phyloP scores from a whole-genome alignment of 1,140 invertebrate genomes.

The Drosophila littoralis region DNA sequence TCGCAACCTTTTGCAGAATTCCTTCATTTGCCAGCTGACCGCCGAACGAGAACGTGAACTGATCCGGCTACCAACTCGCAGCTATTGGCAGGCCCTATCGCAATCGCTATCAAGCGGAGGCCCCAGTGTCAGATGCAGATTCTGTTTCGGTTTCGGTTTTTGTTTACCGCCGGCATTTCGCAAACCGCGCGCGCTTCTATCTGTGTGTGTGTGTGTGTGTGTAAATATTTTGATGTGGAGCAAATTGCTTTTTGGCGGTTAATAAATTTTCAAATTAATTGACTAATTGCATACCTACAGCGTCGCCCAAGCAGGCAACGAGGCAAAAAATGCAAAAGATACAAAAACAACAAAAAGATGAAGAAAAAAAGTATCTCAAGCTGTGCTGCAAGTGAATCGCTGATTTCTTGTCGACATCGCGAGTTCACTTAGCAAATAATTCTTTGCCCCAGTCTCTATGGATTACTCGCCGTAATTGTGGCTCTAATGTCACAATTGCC shows the following conservation, averaged over 20 bases:
- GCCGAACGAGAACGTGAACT: slow-evolving; percentile 48
- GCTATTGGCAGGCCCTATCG: slow-evolving; percentile 11
- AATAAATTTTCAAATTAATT: slow-evolving; percentile 83
- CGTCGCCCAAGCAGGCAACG: slow-evolving; percentile 23
- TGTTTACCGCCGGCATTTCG: slow-evolving; percentile 79
- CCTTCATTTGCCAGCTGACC: slow-evolving; percentile 72
- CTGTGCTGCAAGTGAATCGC: slow-evolving; percentile 34
- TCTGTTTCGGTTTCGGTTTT: slow-evolving; percentile 50
- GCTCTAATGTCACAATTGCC: slow-evolving; percentile 41
- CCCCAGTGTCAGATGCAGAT: slow-evolving; percentile 36
- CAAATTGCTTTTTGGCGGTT: slow-evolving; percentile 82
- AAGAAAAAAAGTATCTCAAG: slow-evolving; percentile 17
- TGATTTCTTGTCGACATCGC: slow-evolving; percentile 28
- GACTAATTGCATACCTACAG: slow-evolving; percentile 82
- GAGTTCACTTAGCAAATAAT: slow-evolving; percentile 12
- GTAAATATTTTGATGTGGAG: slow-evolving; percentile 57
- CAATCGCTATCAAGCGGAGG: slow-evolving; percentile 24
- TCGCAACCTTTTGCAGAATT: slow-evolving; percentile 48
- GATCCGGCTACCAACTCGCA: slow-evolving; percentile 17
- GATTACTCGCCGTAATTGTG: slow-evolving; percentile 32
- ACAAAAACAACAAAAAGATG: neutral
- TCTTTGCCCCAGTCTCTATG: neutral
- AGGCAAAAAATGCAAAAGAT: slow-evolving; percentile 15
- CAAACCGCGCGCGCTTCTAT: slow-evolving; percentile 18
- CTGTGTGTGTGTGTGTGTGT: slow-evolving; percentile 28